These are phyloP conservation scores for Ceraclea dissimilis DNA, from an alignment of 2,888 invertebrate genomes.

Conservation along the genomic window DNA sequence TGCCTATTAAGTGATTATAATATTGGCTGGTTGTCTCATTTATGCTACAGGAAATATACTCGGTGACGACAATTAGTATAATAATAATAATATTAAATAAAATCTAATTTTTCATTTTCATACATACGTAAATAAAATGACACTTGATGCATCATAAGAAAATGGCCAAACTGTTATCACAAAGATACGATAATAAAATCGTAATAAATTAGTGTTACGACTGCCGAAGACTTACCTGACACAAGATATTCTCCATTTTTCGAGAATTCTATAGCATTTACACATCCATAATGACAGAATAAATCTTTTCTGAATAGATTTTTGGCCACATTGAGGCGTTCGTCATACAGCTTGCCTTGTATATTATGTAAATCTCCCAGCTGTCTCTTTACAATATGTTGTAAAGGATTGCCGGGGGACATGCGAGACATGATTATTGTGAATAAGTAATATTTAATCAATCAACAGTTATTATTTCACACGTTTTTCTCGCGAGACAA, in stretches of 20 bases:
- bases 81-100: no score
- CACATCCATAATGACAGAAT: conserved; percentile 88
- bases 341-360: conserved; percentile 52
- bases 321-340: conserved; percentile 59
- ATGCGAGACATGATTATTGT: conserved; percentile 36
- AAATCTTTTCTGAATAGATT: conserved; percentile 79
- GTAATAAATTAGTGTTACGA: neutral
- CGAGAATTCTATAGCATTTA: conserved; percentile 94
- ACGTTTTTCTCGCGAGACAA: conserved; percentile 5
- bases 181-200: neutral
- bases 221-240: conserved; percentile 82
- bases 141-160: neutral
- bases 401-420: conserved; percentile 49
- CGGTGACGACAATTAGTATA: no score
- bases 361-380: conserved; percentile 51
- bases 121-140: no score
- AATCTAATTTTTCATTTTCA: no score
- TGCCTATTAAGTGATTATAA: no score
- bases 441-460: neutral
- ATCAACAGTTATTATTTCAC: neutral
- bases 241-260: conserved; percentile 77
- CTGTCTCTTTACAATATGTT: conserved; percentile 54
- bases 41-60: no score
- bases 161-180: neutral
- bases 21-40: no score